Base-by-base conservation (phyloP, 1,140 invertebrate genomes). In the Tribolium castaneum region DNA sequence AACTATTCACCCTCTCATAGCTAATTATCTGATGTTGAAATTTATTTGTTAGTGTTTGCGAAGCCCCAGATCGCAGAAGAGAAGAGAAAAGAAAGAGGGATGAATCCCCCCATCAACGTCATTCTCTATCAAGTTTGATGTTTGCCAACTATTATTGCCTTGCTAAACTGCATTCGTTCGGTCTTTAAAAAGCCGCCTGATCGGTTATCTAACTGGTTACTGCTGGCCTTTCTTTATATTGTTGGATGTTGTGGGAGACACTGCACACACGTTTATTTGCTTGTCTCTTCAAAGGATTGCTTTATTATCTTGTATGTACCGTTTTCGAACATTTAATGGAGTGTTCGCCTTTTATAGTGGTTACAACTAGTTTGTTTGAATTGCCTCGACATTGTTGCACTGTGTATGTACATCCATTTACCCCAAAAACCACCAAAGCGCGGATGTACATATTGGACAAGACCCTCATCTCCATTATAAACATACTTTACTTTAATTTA, bases 81-180 rank as follows among this genome's bases (percentile, higher is more conserved):
- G 19, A 10, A 50, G 12, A 62, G 19, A 73, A 52, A 25, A 72
- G 13, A 73, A 73, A 54, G 10, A 35, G 71, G 71, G 30, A 52
- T 73, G 49, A 52, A 25, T 50, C 1, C 70, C 71, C 71, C 71
- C 49, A 73, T 73, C 71, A 73, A 71, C 70, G 78, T 79, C 78
- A 79, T 14, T 70, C 49, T 14, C 10, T 5, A 79, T 79, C 78
- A 79, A 52, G 59, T 49, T 39, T 71, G 78, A 76, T 79, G 78
- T 79, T 79, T 79, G 66, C 78, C 77, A 66, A 76, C 78, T 72
- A 79, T 79, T 79, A 79, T 79, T 79, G 78, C 78, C 78, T 79
- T 79, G 78, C 78, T 79, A 79, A 79, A 79, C 78, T 79, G 78
- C 71, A 79, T 39, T 79, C 52, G 73, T 51, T 52, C 12, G 59